Conservation (phyloP, 2,888 invertebrate species). For the Junonia oenone region DNA sequence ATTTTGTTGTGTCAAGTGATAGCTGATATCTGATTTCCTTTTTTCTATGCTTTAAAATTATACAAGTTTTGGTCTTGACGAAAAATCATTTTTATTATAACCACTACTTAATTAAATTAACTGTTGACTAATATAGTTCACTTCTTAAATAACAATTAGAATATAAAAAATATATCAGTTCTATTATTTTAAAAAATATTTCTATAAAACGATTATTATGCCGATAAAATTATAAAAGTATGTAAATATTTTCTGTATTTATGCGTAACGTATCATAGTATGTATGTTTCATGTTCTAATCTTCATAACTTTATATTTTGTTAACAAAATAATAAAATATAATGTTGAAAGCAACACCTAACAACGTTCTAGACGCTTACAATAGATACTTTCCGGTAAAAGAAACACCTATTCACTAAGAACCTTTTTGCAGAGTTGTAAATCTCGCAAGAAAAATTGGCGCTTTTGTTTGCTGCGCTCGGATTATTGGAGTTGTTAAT, state of each 20-base stretch:
- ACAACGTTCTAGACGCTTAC: slow-evolving; percentile 9
- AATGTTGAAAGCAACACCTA: not conserved
- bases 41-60: too few relatives aligned
- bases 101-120: too few relatives aligned
- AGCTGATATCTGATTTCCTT: too few relatives aligned
- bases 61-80: too few relatives aligned
- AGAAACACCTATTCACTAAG: slow-evolving; percentile 28
- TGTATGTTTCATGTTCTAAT: not conserved
- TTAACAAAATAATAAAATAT: not conserved
- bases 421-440: slow-evolving; percentile 38
- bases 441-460: slow-evolving; percentile 47
- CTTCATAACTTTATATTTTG: not conserved
- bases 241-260: too few relatives aligned
- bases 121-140: too few relatives aligned
- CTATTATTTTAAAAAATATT: not conserved
- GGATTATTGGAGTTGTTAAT: slow-evolving; percentile 41
- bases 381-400: slow-evolving; percentile 17
- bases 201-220: too few relatives aligned
- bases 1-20: not conserved
- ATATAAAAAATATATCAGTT: not conserved
- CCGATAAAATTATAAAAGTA: not conserved
- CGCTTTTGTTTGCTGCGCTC: slow-evolving; percentile 41
- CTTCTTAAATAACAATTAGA: too few relatives aligned
- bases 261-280: not conserved
- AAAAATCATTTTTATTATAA: too few relatives aligned